Evolutionary conservation across 2,888 invertebrate genomes (phyloP).

Genomic region (Zaprionus lineosus): DNA sequence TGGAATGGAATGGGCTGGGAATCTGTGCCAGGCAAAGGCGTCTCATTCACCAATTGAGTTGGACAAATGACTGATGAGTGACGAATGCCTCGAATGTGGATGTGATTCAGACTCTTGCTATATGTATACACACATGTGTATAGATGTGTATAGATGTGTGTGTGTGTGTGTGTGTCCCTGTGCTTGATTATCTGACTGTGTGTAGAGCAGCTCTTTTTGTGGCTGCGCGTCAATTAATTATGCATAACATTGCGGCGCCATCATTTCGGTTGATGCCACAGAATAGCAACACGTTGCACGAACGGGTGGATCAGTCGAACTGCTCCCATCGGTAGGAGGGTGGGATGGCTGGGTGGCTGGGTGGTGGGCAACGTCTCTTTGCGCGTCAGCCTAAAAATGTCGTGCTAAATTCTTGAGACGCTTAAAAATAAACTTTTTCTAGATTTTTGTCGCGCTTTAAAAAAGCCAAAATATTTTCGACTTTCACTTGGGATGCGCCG

Average conservation of each 20-base stretch:
- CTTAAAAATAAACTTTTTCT: conserved; percentile 73
- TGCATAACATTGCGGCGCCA: conserved; percentile 57
- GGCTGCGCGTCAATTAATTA: conserved; percentile 53
- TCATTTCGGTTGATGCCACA: conserved; percentile 10
- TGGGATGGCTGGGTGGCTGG: neutral
- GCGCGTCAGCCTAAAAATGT: conserved; percentile 60
- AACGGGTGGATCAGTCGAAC: conserved; percentile 17
- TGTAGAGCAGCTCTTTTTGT: conserved; percentile 19
- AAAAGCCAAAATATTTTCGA: conserved; percentile 45
- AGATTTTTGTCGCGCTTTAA: conserved; percentile 61
- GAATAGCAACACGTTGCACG: conserved; percentile 5
- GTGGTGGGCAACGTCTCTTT: conserved; percentile 7
- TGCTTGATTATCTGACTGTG: conserved; percentile 9
- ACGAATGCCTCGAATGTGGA: conserved; percentile 33
- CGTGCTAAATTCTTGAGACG: conserved; percentile 67
- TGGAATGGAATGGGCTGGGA: too few species aligned
- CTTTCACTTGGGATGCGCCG: conserved; percentile 42
- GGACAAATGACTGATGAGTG: conserved; percentile 45
- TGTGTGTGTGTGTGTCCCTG: neutral
- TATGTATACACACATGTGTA: neutral
- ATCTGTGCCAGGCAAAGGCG: conserved; percentile 20
- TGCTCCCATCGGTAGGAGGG: neutral
- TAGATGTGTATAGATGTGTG: neutral
- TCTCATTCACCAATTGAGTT: conserved; percentile 35
- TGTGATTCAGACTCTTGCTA: conserved; percentile 10